Conservation (phyloP, 2,888 invertebrate genomes). For the Morpho deidamia region DNA sequence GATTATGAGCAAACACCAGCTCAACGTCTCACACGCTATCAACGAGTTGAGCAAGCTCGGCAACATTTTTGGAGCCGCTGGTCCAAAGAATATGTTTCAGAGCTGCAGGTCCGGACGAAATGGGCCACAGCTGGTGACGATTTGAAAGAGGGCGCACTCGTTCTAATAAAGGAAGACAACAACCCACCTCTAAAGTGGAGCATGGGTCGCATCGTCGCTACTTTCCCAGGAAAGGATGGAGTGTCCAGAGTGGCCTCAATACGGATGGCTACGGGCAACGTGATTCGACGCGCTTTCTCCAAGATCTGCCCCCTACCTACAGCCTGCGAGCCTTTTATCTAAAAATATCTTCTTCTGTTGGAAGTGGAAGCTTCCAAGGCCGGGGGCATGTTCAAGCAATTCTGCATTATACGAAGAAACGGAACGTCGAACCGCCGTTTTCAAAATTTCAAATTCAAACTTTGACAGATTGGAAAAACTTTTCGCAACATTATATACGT, state of each 20-base stretch:
- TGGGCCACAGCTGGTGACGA: slow-evolving; percentile 1
- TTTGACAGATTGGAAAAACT: too few relatives aligned
- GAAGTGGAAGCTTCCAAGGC: too few relatives aligned
- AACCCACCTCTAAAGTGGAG: background rate
- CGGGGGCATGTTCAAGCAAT: too few relatives aligned
- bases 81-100: slow-evolving; percentile 21
- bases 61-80: slow-evolving; percentile 23
- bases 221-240: slow-evolving; percentile 17
- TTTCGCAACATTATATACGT: too few relatives aligned
- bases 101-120: slow-evolving; percentile 18
- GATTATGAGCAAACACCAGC: background rate
- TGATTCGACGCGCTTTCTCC: slow-evolving; percentile 7
- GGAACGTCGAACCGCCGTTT: too few relatives aligned
- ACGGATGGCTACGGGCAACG: slow-evolving; percentile 6
- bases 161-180: background rate
- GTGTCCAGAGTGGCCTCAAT: slow-evolving; percentile 20
- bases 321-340: too few relatives aligned
- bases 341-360: too few relatives aligned
- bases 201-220: slow-evolving; percentile 14
- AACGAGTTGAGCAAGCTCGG: slow-evolving; percentile 13
- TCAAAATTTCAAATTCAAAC: too few relatives aligned
- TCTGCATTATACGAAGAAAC: too few relatives aligned
- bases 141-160: background rate
- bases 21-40: slow-evolving; percentile 4
- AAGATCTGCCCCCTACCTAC: slow-evolving; percentile 6